Evolutionary conservation across 2,888 invertebrate genomes (phyloP).

Genomic region (Volucella bombylans): DNA sequence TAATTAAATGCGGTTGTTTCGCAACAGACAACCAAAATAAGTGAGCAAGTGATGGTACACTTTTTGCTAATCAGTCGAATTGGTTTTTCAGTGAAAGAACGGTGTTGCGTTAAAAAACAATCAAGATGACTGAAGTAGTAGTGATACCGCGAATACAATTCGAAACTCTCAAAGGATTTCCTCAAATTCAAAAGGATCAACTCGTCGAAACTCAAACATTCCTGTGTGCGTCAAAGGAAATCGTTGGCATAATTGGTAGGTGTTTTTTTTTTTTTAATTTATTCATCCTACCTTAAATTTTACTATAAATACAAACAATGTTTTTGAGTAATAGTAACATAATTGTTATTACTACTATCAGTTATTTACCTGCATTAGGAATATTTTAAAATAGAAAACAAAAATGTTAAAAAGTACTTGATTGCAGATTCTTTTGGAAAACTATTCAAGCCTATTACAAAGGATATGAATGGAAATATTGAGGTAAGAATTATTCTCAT

Average conservation of each 20-base stretch:
- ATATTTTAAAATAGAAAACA: too few relatives aligned
- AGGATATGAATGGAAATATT: constrained; percentile 90
- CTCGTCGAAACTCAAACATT: constrained; percentile 86
- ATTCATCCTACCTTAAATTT: too few relatives aligned
- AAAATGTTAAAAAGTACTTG: not conserved
- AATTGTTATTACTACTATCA: not conserved
- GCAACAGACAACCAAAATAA: constrained; percentile 31
- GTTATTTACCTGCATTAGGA: not conserved
- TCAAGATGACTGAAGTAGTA: constrained; percentile 55
- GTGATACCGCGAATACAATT: constrained; percentile 78
- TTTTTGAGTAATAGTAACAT: too few relatives aligned
- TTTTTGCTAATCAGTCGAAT: constrained; percentile 60
- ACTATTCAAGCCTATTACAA: constrained; percentile 88
- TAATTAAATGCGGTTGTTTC: constrained; percentile 54
- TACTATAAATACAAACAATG: too few relatives aligned
- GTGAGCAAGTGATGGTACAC: constrained; percentile 11
- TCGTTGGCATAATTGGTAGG: constrained; percentile 87
- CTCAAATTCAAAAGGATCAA: constrained; percentile 83
- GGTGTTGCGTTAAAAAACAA: constrained; percentile 26
- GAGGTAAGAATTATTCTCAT: constrained; percentile 83
- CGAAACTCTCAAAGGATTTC: constrained; percentile 83
- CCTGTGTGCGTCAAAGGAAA: constrained; percentile 85
- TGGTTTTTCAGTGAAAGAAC: constrained; percentile 52
- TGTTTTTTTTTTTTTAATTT: constrained; percentile 66
- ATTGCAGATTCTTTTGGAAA: constrained; percentile 88